These are phyloP conservation scores for Recurvirostra avosetta DNA, from an alignment of 2,113 vertebrate species.

Conservation along the genomic window DNA sequence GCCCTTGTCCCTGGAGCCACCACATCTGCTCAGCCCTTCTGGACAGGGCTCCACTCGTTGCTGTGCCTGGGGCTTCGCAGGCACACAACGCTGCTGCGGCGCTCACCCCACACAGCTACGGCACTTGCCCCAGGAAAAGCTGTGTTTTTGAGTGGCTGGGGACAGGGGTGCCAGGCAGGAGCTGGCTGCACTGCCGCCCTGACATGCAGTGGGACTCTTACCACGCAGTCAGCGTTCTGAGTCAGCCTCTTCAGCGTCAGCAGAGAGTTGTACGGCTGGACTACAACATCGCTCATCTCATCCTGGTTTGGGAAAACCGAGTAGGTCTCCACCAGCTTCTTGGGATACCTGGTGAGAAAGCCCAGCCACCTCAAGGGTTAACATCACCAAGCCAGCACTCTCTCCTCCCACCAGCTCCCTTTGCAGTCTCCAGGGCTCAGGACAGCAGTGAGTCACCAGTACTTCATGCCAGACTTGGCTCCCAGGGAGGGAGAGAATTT, in stretches of 20 bases:
- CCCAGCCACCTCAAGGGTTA: not conserved
- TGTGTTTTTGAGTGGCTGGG: not conserved
- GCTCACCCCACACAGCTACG: accelerated
- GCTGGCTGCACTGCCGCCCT: not conserved
- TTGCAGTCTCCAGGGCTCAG: constrained; percentile 33
- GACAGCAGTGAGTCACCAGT: constrained; percentile 47
- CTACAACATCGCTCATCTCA: constrained; percentile 98
- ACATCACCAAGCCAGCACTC: not conserved
- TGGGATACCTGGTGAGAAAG: constrained; percentile 84
- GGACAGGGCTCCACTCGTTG: accelerated
- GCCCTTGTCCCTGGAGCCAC: not conserved
- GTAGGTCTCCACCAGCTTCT: constrained; percentile 98
- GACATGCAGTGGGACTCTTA: constrained; percentile 41
- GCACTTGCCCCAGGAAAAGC: not conserved
- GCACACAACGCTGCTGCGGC: accelerated
- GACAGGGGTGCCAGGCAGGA: not conserved
- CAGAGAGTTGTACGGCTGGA: constrained; percentile 97
- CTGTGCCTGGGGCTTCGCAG: accelerated
- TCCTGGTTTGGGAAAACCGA: constrained; percentile 98
- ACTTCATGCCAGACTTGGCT: not conserved
- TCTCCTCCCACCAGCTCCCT: constrained; percentile 20
- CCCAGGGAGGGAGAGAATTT: constrained; percentile 25
- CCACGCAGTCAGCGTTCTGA: constrained; percentile 97
- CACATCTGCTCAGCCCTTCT: not conserved
- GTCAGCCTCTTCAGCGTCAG: constrained; percentile 96